Conservation (phyloP, 2,888 invertebrate genomes). For the Meganola albula region DNA sequence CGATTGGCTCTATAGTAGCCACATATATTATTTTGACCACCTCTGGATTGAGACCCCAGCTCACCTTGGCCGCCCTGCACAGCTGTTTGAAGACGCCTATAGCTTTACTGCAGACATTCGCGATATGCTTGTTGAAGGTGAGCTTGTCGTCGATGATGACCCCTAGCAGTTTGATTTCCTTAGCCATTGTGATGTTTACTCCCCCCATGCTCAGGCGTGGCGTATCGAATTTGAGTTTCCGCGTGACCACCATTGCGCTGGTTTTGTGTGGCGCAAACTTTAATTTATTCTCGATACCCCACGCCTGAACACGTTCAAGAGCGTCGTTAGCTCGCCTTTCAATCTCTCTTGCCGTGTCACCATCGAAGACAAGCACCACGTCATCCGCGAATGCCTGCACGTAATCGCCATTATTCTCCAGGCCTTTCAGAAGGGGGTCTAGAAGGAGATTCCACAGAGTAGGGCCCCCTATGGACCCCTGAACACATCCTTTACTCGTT, state of each 20-base stretch:
- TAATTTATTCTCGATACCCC: slow-evolving; percentile 5
- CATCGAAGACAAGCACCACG: slow-evolving; percentile 8
- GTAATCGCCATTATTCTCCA: neutral
- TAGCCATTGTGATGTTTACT: neutral
- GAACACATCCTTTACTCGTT: slow-evolving; percentile 14
- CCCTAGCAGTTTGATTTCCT: neutral
- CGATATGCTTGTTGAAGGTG: neutral
- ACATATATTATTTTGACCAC: too few species aligned
- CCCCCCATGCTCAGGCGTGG: slow-evolving; percentile 7
- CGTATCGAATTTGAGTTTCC: neutral
- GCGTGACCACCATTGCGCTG: neutral
- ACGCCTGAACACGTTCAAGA: slow-evolving; percentile 5
- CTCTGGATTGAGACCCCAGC: slow-evolving; percentile 2
- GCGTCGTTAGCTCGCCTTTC: slow-evolving; percentile 8
- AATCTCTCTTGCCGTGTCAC: slow-evolving; percentile 7
- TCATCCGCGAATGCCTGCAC: slow-evolving; percentile 9
- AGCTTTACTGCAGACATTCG: neutral
- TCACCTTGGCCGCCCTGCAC: neutral
- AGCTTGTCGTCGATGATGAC: neutral
- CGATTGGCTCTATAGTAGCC: neutral
- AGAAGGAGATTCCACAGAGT: too few species aligned
- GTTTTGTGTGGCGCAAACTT: slow-evolving; percentile 4
- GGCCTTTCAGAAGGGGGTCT: slow-evolving; percentile 3
- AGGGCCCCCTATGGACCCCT: slow-evolving; percentile 16
- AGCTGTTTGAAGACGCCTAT: neutral